Percentiles rank a stretch among this genome's conserved stretches.
Evolutionary conservation across 2,797 vertebrate species (phyloP).

Genomic region (Sarcoramphus papa): DNA sequence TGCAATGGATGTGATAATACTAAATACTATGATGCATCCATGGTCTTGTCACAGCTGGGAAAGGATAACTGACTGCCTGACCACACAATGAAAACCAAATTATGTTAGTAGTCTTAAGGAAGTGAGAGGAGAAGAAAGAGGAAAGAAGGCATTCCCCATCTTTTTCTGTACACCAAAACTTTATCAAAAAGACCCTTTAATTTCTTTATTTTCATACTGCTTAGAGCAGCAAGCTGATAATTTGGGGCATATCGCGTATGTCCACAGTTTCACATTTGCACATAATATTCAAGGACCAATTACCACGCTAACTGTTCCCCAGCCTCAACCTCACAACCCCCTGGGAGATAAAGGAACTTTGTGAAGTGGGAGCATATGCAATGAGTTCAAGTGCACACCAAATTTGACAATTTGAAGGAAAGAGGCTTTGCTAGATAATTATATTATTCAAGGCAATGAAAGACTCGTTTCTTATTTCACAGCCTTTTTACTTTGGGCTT

Average conservation of each 20-base stretch:
- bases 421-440: background rate
- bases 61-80: background rate
- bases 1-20: background rate
- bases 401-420: background rate
- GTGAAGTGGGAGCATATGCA: background rate
- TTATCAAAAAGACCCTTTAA: background rate
- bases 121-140: background rate
- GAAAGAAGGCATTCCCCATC: background rate
- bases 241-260: accelerated
- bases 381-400: background rate
- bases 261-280: background rate
- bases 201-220: background rate
- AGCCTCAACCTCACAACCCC: accelerated
- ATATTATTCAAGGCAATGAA: background rate
- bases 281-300: background rate
- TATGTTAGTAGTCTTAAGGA: too few species aligned
- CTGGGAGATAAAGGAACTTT: background rate
- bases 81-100: background rate
- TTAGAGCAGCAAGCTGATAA: background rate
- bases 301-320: background rate
- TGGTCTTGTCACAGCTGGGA: background rate
- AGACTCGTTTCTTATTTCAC: background rate
- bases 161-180: background rate
- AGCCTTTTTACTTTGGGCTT: background rate
- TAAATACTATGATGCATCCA: background rate